phyloP scores from a whole-genome alignment of 2,888 invertebrate species.

The Meta bourneti region DNA sequence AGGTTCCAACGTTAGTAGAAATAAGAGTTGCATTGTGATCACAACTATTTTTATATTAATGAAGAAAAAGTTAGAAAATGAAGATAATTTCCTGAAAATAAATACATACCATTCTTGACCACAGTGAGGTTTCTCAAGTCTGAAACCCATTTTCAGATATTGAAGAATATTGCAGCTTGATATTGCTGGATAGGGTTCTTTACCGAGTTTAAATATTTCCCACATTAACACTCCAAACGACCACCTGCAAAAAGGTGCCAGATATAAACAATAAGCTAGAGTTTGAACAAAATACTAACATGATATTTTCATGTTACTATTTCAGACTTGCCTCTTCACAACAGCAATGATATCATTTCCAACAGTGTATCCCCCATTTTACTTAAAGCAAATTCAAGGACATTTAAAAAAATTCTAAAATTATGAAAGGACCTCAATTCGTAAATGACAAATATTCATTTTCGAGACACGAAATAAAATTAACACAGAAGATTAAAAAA shows the following conservation, averaged over 20 bases:
- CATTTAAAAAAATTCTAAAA: too few species aligned
- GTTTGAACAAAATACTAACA: background rate
- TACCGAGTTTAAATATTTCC: constrained; percentile 78
- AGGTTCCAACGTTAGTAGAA: too few species aligned
- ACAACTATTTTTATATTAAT: too few species aligned
- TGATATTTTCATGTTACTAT: background rate
- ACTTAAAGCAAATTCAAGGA: too few species aligned
- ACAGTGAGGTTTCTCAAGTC: constrained; percentile 47
- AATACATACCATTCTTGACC: constrained; percentile 45
- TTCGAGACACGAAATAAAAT: too few species aligned
- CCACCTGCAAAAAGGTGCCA: constrained; percentile 78
- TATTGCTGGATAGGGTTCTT: constrained; percentile 54
- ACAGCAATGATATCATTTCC: too few species aligned
- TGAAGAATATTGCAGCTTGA: constrained; percentile 49
- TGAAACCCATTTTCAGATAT: constrained; percentile 60
- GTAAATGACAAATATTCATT: too few species aligned
- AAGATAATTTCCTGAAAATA: background rate
- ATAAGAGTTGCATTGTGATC: too few species aligned
- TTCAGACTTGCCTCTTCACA: too few species aligned
- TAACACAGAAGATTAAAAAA: background rate
- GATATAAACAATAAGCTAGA: background rate
- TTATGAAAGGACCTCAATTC: too few species aligned
- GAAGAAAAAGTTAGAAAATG: background rate
- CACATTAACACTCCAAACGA: constrained; percentile 77
- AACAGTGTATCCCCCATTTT: too few species aligned